Base-by-base conservation (phyloP, 2,888 invertebrate genomes). In the Isotomurus palustris region DNA sequence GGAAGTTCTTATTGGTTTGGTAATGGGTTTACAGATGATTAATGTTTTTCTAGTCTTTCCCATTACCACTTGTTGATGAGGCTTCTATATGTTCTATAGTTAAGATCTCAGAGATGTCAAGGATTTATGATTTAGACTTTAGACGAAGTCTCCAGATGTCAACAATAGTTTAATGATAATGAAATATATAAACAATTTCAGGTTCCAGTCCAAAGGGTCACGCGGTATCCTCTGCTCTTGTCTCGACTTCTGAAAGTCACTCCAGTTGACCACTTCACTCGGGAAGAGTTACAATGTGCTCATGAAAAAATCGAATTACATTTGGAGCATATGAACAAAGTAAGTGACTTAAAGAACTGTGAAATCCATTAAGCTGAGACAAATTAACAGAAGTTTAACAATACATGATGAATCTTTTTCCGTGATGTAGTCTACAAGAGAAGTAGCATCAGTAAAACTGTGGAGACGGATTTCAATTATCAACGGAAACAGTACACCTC, bases 171-270 rank as follows among this genome's bases (percentile, higher is more conserved):
- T 28, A 40, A 40, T 19, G 8, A n/a, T 17, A n/a, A 17, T 48
- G 19, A 32, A 14, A 14, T 44, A 40, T 21, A 25, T 73, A n/a
- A n/a, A n/a, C n/a, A n/a, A n/a, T n/a, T n/a, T 57, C 72, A 88
- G 87, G 87, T 91, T 72, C 95, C 95, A 66, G 94, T 96, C 64
- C 95, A 95, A 80, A 83, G 95, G 76, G 93, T 95, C 72, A 95
- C 95, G 72, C 94, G 94, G 79, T 95, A 95, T 80, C 95, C 95
- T 43, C 80, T 96, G 71, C 81, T 96, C 68, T 79, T 96, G 73
- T 90, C 91, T 44, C 84, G 95, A 58, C 80, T 96, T 68, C 84
- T 88, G 74, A 93, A 94, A 78, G 90, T 91, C 41, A 94, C 94
- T 14, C 91, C 93, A 2, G 77, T 81, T 32, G 88, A 90, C 72